A percentile compares a stretch with the other conserved stretches of the same genome.
Evolutionary conservation across 2,797 vertebrate genomes (phyloP).

Genomic region (Merluccius polli): DNA sequence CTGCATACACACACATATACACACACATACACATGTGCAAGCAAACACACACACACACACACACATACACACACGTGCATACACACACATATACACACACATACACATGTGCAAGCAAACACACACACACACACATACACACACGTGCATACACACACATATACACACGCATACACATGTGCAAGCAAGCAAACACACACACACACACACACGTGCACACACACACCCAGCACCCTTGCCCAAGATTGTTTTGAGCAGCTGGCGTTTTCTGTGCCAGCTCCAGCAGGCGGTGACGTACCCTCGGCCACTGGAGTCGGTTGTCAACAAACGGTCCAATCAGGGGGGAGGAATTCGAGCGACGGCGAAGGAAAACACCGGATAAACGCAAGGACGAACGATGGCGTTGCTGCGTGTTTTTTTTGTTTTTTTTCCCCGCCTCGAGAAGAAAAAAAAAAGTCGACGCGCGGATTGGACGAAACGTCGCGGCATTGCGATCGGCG

Average conservation of each 20-base stretch:
- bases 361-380: constrained; percentile 42
- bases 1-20: neutral
- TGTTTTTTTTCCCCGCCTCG: neutral
- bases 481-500: too few relatives aligned
- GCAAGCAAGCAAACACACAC: neutral
- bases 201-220: neutral
- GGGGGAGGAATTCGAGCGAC: constrained; percentile 36
- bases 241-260: constrained; percentile 59
- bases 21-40: neutral
- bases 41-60: neutral
- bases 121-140: neutral
- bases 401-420: too few relatives aligned
- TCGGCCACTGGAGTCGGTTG: constrained; percentile 50
- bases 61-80: neutral
- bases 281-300: constrained; percentile 43
- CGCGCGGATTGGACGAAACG: too few relatives aligned
- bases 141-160: neutral
- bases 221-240: neutral
- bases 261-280: constrained; percentile 61
- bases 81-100: neutral
- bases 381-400: constrained; percentile 26
- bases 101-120: neutral
- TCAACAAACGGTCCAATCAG: constrained; percentile 56
- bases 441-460: too few relatives aligned
- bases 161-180: neutral